Base-by-base conservation (phyloP, 2,113 vertebrate species). In the Psilopsiagon aurifrons region DNA sequence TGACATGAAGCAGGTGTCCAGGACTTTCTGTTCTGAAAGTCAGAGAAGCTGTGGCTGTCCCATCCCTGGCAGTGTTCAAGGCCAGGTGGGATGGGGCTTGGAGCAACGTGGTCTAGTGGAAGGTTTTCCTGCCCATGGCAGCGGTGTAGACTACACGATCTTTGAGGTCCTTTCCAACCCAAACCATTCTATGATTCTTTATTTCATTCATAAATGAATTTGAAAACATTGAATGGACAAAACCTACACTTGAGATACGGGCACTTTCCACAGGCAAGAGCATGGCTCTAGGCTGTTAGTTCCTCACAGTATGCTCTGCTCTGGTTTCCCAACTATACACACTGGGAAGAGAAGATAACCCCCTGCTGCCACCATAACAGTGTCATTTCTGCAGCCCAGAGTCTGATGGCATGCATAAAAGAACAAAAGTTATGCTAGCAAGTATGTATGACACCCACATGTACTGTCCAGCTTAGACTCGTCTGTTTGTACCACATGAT, bases 281-380 rank as follows among this genome's bases (percentile, higher is more conserved):
- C 13, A 22, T 0, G 6, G 78, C 43, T 90, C 59, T 17, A 5
- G 19, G 55, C 80, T 52, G 44, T 55, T 51, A 11, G 13, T 25
- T 78, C 74, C 71, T 51, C 35, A 46, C 4, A 2, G 68, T 5
- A 13, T 8, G 31, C 49, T 81, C 81, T 68, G 47, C 1, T 5
- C 39, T 59, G 28, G 6, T 3, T 1, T 2, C 19, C 10, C 7
- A 25, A 22, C 46, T 7, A 7, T 4, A 24, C 33, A 4, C 29
- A 52, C 55, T 0, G 1, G 67, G 43, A 90, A 74, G 52, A 73
- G 60, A 57, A 69, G n/a, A 41, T 17, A 44, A 44, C 9, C 57
- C 49, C 66, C 44, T 54, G 44, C 27, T 43, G 44, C 71, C 49
- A 70, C 64, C 55, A 35, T 24, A 39, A 20, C 28, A n/a, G 54